A percentile compares a stretch with the other conserved stretches of the same genome.
phyloP scores from a whole-genome alignment of 2,797 vertebrate species.

The Mus minutoides region DNA sequence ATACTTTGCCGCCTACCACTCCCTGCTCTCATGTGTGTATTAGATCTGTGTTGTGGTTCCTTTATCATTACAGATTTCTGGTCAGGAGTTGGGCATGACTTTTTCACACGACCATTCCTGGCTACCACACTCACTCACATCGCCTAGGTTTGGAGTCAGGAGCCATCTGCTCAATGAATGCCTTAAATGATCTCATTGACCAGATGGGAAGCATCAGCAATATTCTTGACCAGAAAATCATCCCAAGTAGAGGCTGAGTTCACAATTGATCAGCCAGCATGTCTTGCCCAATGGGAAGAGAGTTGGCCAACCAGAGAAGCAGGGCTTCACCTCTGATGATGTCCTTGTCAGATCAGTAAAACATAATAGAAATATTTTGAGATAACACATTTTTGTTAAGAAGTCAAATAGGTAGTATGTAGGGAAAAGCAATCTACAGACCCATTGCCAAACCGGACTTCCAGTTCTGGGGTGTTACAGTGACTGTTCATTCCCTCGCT shows the following conservation, averaged over 20 bases:
- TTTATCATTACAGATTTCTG: background rate
- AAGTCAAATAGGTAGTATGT: conserved; percentile 18
- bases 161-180: background rate
- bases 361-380: background rate
- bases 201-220: background rate
- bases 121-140: background rate
- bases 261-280: background rate
- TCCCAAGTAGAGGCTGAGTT: background rate
- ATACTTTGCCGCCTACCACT: background rate
- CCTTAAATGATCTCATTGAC: background rate
- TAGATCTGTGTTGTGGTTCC: background rate
- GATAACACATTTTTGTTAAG: conserved; percentile 31
- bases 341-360: background rate
- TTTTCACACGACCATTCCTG: background rate
- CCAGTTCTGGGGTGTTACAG: background rate
- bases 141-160: background rate
- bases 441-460: background rate
- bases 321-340: background rate
- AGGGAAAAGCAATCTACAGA: conserved; percentile 18
- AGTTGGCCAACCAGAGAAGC: background rate
- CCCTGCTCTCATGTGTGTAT: background rate
- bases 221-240: background rate
- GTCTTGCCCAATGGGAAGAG: background rate
- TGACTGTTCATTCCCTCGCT: background rate
- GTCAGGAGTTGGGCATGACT: background rate